Evolutionary conservation across 2,888 invertebrate genomes (phyloP).

Genomic region (Macaria liturata): DNA sequence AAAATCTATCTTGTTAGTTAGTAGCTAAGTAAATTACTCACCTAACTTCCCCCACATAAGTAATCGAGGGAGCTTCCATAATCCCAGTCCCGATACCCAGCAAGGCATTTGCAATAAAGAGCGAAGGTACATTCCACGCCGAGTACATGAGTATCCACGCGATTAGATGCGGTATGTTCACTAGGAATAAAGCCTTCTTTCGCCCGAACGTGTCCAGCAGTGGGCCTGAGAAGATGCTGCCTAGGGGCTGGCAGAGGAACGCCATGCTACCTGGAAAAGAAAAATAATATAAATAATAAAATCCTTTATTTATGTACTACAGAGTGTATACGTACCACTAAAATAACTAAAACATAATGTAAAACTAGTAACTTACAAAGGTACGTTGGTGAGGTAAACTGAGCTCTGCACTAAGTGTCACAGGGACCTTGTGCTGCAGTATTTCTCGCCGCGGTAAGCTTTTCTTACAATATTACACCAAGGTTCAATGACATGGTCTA

Average conservation of each 20-base stretch:
- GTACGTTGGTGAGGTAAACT: too few relatives aligned
- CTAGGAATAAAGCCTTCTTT: constrained; percentile 79
- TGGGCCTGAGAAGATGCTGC: constrained; percentile 82
- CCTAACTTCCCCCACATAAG: constrained; percentile 85
- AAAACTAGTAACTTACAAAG: too few relatives aligned
- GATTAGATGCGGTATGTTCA: constrained; percentile 81
- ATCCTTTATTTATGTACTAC: too few relatives aligned
- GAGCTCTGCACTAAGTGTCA: too few relatives aligned
- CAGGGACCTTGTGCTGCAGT: too few relatives aligned
- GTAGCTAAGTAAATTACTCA: constrained; percentile 31
- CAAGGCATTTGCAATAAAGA: constrained; percentile 78
- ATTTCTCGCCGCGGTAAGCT: too few relatives aligned
- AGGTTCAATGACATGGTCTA: too few relatives aligned
- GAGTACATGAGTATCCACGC: constrained; percentile 83
- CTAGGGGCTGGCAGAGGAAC: constrained; percentile 82
- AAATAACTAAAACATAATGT: too few relatives aligned
- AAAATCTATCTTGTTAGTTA: too few relatives aligned
- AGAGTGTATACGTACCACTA: too few relatives aligned
- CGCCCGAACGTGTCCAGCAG: constrained; percentile 81
- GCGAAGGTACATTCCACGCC: constrained; percentile 69
- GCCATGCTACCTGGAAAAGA: constrained; percentile 76
- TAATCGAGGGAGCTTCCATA: constrained; percentile 84
- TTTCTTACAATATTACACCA: too few relatives aligned
- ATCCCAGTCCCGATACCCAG: constrained; percentile 83
- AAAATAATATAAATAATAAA: too few relatives aligned